A percentile compares a stretch with the other conserved stretches of the same genome.
Evolutionary conservation across 2,888 invertebrate genomes (phyloP).

Genomic region (Pardosa pseudoannulata): DNA sequence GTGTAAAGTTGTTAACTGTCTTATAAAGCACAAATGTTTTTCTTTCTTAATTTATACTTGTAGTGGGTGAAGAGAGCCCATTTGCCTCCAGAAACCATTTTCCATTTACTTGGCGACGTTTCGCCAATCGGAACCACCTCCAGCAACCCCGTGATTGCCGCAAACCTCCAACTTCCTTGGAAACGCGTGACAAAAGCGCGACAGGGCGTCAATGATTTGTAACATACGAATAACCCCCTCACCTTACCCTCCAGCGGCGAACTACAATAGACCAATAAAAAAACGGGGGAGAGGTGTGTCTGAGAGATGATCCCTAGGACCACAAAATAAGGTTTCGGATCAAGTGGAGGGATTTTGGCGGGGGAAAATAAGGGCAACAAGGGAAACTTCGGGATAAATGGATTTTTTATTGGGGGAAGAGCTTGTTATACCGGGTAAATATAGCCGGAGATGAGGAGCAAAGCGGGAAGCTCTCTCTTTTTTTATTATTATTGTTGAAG

Average conservation of each 20-base stretch:
- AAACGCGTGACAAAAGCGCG: slow-evolving; percentile 62
- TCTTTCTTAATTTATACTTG: too few species aligned
- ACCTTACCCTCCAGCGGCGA: background rate
- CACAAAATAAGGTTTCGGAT: slow-evolving; percentile 35
- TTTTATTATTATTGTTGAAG: too few species aligned
- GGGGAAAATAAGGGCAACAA: slow-evolving; percentile 19
- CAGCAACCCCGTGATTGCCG: background rate
- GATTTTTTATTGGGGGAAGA: slow-evolving; percentile 29
- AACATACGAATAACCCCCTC: slow-evolving; percentile 25
- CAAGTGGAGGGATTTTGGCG: slow-evolving; percentile 7
- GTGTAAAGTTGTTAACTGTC: too few species aligned
- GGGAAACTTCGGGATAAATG: slow-evolving; percentile 20
- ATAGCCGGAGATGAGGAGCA: background rate
- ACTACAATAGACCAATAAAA: slow-evolving; percentile 8
- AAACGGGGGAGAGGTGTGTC: background rate
- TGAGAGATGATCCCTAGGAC: slow-evolving; percentile 20
- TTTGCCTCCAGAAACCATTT: too few species aligned
- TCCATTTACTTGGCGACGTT: background rate
- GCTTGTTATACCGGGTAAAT: slow-evolving; percentile 7
- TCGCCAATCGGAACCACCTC: background rate
- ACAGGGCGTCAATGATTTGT: slow-evolving; percentile 36
- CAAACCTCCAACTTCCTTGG: slow-evolving; percentile 37
- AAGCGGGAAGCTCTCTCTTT: background rate
- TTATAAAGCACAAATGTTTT: too few species aligned
- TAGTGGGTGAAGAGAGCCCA: too few species aligned